Evolutionary conservation across 2,888 invertebrate genomes (phyloP).

Genomic region (Lasius platythorax): DNA sequence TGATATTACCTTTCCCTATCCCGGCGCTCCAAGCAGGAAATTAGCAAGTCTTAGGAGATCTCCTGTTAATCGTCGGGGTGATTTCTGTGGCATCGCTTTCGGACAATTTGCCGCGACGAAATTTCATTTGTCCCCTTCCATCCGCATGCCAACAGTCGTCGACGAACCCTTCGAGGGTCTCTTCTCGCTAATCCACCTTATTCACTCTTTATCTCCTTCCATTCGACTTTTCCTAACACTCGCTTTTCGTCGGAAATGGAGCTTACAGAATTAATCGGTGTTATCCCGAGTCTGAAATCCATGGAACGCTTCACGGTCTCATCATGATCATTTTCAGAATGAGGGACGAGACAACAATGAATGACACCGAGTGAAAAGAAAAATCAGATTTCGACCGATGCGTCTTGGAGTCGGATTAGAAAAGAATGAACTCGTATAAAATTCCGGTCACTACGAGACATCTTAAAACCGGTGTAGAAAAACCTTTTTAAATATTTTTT

Average conservation of each 20-base stretch:
- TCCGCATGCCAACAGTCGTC: slow-evolving; percentile 48
- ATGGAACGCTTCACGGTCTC: slow-evolving; percentile 59
- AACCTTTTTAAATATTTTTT: slow-evolving; percentile 24
- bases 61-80: slow-evolving; percentile 77
- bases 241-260: slow-evolving; percentile 49
- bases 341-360: slow-evolving; percentile 23
- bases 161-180: slow-evolving; percentile 65
- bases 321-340: slow-evolving; percentile 17
- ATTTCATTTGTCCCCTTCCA: slow-evolving; percentile 79
- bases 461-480: not conserved
- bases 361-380: slow-evolving; percentile 55
- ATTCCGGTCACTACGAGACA: slow-evolving; percentile 44
- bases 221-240: slow-evolving; percentile 10
- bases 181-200: slow-evolving; percentile 75
- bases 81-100: slow-evolving; percentile 78
- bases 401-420: slow-evolving; percentile 68
- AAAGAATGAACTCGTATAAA: slow-evolving; percentile 34
- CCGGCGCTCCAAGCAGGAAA: slow-evolving; percentile 63
- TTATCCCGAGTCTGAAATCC: slow-evolving; percentile 67
- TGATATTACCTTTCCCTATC: slow-evolving; percentile 62
- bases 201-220: slow-evolving; percentile 49
- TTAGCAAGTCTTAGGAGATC: slow-evolving; percentile 76
- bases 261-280: slow-evolving; percentile 74
- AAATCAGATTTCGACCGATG: slow-evolving; percentile 63
- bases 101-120: slow-evolving; percentile 81